Evolutionary conservation across 2,888 invertebrate species (phyloP).

Genomic region (Idaea straminata): DNA sequence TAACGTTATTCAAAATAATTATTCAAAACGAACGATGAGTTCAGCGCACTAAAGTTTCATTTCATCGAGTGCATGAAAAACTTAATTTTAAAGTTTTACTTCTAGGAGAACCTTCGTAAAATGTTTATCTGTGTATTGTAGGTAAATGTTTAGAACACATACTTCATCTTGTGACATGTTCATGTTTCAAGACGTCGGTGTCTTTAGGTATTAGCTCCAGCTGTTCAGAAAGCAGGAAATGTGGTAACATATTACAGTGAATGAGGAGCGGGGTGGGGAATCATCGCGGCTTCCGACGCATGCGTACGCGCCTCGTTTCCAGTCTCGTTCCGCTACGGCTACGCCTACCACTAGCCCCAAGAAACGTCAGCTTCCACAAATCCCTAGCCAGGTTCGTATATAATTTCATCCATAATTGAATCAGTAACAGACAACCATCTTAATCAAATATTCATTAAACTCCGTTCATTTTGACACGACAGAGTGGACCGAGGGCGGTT

Average conservation of each 20-base stretch:
- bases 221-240: constrained; percentile 35
- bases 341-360: constrained; percentile 97
- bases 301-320: constrained; percentile 84
- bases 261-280: constrained; percentile 53
- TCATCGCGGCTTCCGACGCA: constrained; percentile 74
- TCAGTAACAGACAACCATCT: background rate
- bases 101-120: constrained; percentile 20
- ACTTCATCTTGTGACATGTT: constrained; percentile 25
- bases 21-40: constrained; percentile 20
- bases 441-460: background rate
- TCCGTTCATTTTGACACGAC: constrained; percentile 31
- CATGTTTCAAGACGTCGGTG: constrained; percentile 27
- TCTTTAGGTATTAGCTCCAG: constrained; percentile 19
- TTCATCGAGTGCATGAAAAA: constrained; percentile 40
- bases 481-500: constrained; percentile 82
- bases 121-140: constrained; percentile 9
- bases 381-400: constrained; percentile 84
- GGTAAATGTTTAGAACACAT: constrained; percentile 4
- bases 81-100: constrained; percentile 19
- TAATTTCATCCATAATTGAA: background rate
- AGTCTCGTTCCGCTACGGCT: constrained; percentile 93
- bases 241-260: constrained; percentile 51
- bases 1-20: constrained; percentile 2
- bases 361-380: constrained; percentile 97
- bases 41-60: constrained; percentile 30